Evolutionary conservation across 2,888 invertebrate species (phyloP), one percentile per base, ranked within the genome.

Genomic region (Baccha elongata): DNA sequence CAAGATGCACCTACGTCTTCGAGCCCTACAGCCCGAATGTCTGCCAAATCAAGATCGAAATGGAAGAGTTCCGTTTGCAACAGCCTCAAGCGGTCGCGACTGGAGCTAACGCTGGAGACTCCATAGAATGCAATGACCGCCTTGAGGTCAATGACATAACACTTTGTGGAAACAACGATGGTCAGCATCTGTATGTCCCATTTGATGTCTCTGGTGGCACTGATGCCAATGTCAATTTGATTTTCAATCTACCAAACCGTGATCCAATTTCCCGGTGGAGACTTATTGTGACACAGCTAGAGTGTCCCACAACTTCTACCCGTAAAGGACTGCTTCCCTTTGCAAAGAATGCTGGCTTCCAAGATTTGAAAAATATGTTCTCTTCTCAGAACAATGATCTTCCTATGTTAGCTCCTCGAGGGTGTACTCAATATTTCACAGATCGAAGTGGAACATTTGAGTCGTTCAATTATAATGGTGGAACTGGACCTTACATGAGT

Each of bases 401-500:
- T 21, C 87, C 89, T 10, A 73, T 88, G n/a, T 73, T 90, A 46
- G 90, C 95, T 0, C 95, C 95, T 0, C 91, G 92, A 0, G 94
- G 94, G 42, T 94, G 94, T 58, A 91, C 94, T 15, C 95, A 95
- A 86, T 95, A 93, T 90, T 94, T 91, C 87, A 93, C 93, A 0
- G 93, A 93, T 53, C 87, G 91, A 0, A 87, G 89, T 0, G 94
- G 94, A 0, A 87, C 87, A 5, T 92, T 95, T 78, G 92, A 92
- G 71, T 89, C 88, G 48, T 94, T 95, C 85, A 94, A 94, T 87
- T 94, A 92, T 86, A 93, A 93, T 86, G 87, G 91, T 3, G 91
- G 92, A 0, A 83, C 88, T 0, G 92, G 92, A 0, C 92, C 93
- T 0, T 94, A 94, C 85, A 92, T 93, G 74, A 92, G 91, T 0